phyloP scores from a whole-genome alignment of 2,113 vertebrate species.

The Serilophus lunatus region DNA sequence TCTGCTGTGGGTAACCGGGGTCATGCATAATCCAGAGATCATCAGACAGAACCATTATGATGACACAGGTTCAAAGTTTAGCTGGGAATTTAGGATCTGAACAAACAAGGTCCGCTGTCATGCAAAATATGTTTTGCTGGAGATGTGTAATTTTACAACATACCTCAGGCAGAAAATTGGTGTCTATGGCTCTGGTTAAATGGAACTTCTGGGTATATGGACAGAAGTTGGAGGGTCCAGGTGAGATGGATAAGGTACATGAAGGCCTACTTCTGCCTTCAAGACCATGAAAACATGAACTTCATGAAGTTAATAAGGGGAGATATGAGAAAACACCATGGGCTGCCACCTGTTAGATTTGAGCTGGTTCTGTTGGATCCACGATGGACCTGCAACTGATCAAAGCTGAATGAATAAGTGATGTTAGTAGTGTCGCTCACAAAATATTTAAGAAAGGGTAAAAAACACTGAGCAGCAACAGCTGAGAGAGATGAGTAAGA shows the following conservation, averaged over 20 bases:
- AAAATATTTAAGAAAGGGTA: not conserved
- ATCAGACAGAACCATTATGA: not conserved
- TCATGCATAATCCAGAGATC: not conserved
- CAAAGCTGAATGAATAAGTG: rapidly evolving
- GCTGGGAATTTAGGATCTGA: not conserved
- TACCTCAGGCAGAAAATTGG: not conserved
- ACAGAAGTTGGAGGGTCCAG: not conserved
- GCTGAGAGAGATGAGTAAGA: not conserved
- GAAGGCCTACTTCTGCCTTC: not conserved
- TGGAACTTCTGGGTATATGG: not conserved
- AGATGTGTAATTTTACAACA: not conserved
- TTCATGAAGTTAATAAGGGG: not conserved
- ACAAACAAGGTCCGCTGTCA: not conserved
- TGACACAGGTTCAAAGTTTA: not conserved
- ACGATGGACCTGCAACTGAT: rapidly evolving
- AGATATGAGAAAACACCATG: not conserved
- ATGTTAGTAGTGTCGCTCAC: rapidly evolving
- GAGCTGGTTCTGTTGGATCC: not conserved
- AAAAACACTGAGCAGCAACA: not conserved
- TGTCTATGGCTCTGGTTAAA: not conserved
- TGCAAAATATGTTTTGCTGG: not conserved
- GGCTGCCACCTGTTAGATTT: rapidly evolving
- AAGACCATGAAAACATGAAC: not conserved
- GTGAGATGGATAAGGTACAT: not conserved
- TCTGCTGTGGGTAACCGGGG: not conserved